Conservation (phyloP, 2,888 invertebrate species). For the Anoplius nigerrimus region DNA sequence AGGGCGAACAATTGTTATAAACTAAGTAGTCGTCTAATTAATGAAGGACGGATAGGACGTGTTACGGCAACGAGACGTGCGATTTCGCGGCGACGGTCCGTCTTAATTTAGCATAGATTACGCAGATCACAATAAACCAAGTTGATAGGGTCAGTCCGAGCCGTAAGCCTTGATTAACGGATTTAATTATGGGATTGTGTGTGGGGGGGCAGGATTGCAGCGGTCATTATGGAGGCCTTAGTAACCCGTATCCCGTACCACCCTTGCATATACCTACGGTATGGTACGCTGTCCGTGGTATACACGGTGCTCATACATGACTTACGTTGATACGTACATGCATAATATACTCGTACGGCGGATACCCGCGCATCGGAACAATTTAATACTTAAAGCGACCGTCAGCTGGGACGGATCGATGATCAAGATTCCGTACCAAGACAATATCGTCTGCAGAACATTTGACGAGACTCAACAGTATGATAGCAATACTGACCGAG, state of each 20-base stretch:
- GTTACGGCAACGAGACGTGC: constrained; percentile 55
- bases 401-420: too few species aligned
- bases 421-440: too few species aligned
- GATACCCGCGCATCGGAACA: too few species aligned
- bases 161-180: constrained; percentile 75
- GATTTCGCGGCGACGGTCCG: constrained; percentile 61
- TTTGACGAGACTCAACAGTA: too few species aligned
- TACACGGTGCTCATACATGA: constrained; percentile 43
- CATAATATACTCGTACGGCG: too few species aligned
- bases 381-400: too few species aligned
- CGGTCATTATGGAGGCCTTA: constrained; percentile 69
- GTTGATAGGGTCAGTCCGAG: constrained; percentile 73
- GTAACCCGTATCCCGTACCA: constrained; percentile 65
- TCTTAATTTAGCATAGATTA: constrained; percentile 74
- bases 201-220: constrained; percentile 64
- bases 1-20: constrained; percentile 13
- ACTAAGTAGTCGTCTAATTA: constrained; percentile 46
- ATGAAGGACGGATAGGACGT: constrained; percentile 35
- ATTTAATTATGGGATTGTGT: constrained; percentile 74
- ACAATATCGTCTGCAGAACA: too few species aligned
- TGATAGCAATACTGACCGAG: too few species aligned
- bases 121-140: constrained; percentile 74
- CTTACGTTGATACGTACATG: constrained; percentile 5
- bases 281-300: constrained; percentile 28
- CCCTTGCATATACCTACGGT: constrained; percentile 36